A percentile compares a stretch with the other conserved stretches of the same genome.
phyloP scores from a whole-genome alignment of 2,113 vertebrate genomes.

The Elanus axillaris region DNA sequence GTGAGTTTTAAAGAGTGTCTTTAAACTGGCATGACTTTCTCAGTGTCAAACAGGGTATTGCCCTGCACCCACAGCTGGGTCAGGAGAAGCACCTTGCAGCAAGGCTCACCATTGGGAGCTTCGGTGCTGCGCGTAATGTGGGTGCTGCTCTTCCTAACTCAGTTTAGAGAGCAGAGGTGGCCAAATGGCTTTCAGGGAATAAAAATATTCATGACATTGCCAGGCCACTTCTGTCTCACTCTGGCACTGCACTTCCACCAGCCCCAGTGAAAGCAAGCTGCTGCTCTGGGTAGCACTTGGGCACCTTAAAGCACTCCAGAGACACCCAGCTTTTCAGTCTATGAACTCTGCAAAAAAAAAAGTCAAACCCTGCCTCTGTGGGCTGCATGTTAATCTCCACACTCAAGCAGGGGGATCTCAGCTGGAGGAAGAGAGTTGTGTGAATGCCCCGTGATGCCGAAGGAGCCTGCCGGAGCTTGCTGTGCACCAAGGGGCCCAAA shows the following conservation, averaged over 20 bases:
- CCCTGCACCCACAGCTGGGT: fast-evolving
- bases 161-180: neutral
- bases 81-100: neutral
- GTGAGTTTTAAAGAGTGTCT: neutral
- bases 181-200: neutral
- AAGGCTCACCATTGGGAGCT: neutral
- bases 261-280: neutral
- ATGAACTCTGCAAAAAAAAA: neutral
- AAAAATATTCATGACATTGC: neutral
- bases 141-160: neutral
- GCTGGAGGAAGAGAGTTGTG: neutral
- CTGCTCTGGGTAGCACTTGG: neutral
- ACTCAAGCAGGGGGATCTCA: no score
- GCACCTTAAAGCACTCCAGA: neutral
- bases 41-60: no score
- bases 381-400: neutral
- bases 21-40: neutral
- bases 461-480: neutral
- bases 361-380: neutral
- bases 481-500: fast-evolving
- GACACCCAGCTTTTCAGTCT: neutral
- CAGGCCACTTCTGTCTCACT: neutral
- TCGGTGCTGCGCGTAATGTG: fast-evolving
- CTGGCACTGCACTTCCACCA: neutral
- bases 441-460: neutral